These are phyloP conservation scores for Rhinolophus ferrumequinum DNA, from an alignment of 2,113 vertebrate species.

Conservation along the genomic window DNA sequence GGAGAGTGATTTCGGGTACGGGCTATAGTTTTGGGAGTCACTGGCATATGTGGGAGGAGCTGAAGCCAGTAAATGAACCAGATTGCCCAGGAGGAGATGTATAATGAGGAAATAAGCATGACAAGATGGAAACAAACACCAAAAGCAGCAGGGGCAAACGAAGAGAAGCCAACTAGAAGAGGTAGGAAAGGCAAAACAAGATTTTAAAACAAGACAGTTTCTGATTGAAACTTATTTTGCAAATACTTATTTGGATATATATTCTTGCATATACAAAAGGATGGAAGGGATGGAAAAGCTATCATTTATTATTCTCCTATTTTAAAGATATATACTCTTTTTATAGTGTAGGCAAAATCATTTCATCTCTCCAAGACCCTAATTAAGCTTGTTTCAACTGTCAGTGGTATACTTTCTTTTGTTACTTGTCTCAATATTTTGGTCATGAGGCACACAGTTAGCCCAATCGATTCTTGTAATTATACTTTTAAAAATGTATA, in stretches of 20 bases:
- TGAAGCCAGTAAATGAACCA: background rate
- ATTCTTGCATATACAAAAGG: background rate
- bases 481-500: constrained; percentile 3
- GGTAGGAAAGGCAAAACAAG: background rate
- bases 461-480: background rate
- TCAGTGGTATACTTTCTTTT: background rate
- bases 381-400: constrained; percentile 1
- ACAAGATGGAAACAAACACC: background rate
- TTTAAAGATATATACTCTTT: background rate
- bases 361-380: background rate
- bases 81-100: background rate
- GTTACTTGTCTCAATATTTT: background rate
- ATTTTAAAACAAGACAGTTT: background rate
- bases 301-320: background rate
- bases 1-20: background rate
- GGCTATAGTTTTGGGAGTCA: background rate
- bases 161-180: background rate
- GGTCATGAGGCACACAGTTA: background rate
- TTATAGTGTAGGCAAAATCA: background rate
- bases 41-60: background rate
- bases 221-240: background rate
- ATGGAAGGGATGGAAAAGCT: background rate
- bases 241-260: background rate
- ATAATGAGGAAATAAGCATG: background rate
- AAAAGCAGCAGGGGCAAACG: too few species aligned